These are phyloP conservation scores for Chloroceryle inda DNA, from an alignment of 2,797 vertebrate genomes.

Conservation along the genomic window DNA sequence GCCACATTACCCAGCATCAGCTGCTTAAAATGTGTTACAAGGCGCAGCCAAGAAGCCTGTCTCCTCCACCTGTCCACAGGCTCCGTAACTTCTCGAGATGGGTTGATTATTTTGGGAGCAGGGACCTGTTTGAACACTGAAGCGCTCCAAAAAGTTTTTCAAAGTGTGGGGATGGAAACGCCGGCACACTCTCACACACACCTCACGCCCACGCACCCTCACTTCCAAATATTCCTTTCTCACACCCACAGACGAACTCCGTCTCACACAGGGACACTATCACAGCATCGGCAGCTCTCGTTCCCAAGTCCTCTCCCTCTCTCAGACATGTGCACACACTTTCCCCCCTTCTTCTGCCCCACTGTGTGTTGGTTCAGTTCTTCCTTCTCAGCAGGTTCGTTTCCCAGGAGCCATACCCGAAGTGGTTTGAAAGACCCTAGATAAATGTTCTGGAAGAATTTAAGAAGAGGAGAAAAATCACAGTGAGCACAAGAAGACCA, in stretches of 20 bases:
- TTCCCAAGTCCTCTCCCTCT: background rate
- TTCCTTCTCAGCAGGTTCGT: background rate
- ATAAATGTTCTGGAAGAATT: background rate
- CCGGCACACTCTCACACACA: slow-evolving; percentile 50
- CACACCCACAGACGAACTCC: background rate
- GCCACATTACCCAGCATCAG: fast-evolving
- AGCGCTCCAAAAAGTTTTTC: background rate
- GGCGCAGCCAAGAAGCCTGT: background rate
- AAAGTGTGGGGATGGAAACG: slow-evolving; percentile 34
- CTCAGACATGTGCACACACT: background rate
- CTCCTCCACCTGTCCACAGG: background rate
- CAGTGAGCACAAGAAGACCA: background rate
- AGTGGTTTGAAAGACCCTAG: background rate
- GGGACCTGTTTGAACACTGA: background rate
- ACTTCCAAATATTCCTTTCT: slow-evolving; percentile 24
- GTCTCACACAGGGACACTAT: slow-evolving; percentile 14
- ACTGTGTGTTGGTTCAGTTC: fast-evolving
- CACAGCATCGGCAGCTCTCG: background rate
- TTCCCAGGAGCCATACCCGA: background rate
- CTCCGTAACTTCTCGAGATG: background rate
- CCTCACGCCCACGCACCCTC: slow-evolving; percentile 10
- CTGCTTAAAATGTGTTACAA: fast-evolving
- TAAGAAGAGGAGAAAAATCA: background rate
- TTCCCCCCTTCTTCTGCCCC: background rate
- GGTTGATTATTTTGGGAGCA: background rate